Base-by-base conservation (phyloP, 2,113 vertebrate species). In the Cyprinodon brontotheroides region DNA sequence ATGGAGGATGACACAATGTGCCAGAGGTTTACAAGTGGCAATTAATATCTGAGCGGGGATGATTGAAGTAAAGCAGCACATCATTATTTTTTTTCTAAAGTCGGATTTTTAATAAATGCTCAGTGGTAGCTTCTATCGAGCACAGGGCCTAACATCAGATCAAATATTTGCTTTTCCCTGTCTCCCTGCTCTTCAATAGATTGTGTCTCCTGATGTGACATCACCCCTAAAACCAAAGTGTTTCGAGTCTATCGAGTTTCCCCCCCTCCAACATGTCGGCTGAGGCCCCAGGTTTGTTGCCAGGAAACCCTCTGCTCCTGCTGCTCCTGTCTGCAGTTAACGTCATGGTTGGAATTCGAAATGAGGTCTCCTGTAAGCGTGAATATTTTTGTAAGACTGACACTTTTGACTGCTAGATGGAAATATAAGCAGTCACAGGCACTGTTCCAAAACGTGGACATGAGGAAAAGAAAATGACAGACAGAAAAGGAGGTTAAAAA, bases 1-100 rank as follows among this genome's bases (percentile, higher is more conserved):
- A 75, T 77, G 74, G 86, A 77, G 64, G 84, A 86, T 72, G 79
- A 78, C 79, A 78, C 82, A 82, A 74, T 83, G 75, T 74, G 68
- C 62, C 65, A 20, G 4, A 37, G 77, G 65, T 83, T 84, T 79
- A 86, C 45, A 43, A 65, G 65, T 85, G 84, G 80, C 86, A 87
- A 88, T 88, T 88, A 66, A 76, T 83, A 76, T 80, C 73, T 66
- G 37, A 57, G 40, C 43, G 69, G 48, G 53, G 67, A 71, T 45
- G 48, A 79, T 53, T 70, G 37, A n/a, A n/a, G 70, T 40, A 3
- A 37, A 1, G 62, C 65, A 29, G 72, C 73, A 79, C 72, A 57
- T 70, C 68, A 70, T 78, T 7, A 61, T 74, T 57, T 70, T 61
- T 48, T 61, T 29, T 84, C 57, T 65, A 60, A 75, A 22, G 47